Conservation (phyloP, 2,797 vertebrate species). For the Leptatherina wallacei region DNA sequence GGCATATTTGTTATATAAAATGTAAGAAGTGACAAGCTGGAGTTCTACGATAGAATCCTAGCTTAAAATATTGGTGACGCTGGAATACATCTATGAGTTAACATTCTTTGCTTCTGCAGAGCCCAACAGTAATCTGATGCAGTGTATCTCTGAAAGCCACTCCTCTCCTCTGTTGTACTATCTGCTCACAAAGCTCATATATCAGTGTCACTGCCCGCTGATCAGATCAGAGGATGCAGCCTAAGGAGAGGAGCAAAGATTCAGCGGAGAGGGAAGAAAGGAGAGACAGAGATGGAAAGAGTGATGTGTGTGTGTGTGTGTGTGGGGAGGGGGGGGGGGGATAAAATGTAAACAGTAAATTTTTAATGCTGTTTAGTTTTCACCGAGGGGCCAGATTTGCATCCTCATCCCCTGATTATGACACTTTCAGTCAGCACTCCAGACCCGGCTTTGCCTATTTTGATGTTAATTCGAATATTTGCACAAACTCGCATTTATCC, state of each 20-base stretch:
- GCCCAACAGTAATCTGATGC: constrained; percentile 39
- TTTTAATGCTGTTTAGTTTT: constrained; percentile 71
- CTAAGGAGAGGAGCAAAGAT: constrained; percentile 41
- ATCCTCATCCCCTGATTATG: constrained; percentile 71
- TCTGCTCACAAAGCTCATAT: constrained; percentile 55
- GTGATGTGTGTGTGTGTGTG: constrained; percentile 30
- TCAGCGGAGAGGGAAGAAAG: constrained; percentile 24
- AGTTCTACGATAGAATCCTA: background rate
- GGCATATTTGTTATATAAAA: constrained; percentile 3
- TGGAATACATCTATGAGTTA: constrained; percentile 10
- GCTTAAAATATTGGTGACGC: background rate
- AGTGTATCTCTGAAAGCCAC: constrained; percentile 43
- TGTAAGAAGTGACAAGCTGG: background rate
- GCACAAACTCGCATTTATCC: constrained; percentile 46
- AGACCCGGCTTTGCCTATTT: constrained; percentile 61
- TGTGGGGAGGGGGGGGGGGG: constrained; percentile 36
- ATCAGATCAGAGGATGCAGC: constrained; percentile 63
- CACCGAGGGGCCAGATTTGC: constrained; percentile 70
- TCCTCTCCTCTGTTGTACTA: constrained; percentile 41
- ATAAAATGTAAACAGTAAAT: constrained; percentile 68
- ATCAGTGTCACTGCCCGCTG: constrained; percentile 53
- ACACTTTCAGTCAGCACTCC: constrained; percentile 63
- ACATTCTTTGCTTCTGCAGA: constrained; percentile 25
- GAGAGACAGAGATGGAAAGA: constrained; percentile 17
- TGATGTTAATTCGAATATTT: constrained; percentile 63